Evolutionary conservation across 2,888 invertebrate genomes (phyloP).

Genomic region (Petrolisthes manimaculis): DNA sequence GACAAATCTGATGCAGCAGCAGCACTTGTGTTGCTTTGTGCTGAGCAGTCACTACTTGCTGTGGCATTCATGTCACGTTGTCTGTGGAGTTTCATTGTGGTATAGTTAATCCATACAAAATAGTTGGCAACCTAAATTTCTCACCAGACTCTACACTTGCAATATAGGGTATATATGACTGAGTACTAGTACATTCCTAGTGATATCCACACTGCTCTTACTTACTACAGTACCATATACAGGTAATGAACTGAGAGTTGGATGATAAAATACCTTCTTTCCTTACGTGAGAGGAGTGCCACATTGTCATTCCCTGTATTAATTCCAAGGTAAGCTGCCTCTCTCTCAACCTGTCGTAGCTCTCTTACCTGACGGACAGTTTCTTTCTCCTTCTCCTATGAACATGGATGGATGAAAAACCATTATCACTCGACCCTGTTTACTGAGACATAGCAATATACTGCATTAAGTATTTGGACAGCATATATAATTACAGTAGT

Average conservation of each 20-base stretch:
- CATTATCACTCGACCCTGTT: neutral
- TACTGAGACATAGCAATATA: neutral
- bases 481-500: neutral
- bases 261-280: slow-evolving; percentile 37
- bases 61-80: slow-evolving; percentile 33
- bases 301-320: slow-evolving; percentile 64
- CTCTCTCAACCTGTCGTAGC: slow-evolving; percentile 62
- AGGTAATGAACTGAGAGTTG: no score
- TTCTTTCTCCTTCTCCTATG: slow-evolving; percentile 57
- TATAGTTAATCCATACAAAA: no score
- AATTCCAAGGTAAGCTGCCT: slow-evolving; percentile 65
- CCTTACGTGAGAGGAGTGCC: slow-evolving; percentile 60
- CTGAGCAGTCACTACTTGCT: slow-evolving; percentile 39
- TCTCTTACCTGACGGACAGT: slow-evolving; percentile 52
- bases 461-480: neutral
- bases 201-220: neutral
- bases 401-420: neutral
- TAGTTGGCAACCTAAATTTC: no score
- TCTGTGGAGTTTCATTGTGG: slow-evolving; percentile 8
- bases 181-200: no score
- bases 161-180: neutral
- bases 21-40: slow-evolving; percentile 20
- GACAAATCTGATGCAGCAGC: slow-evolving; percentile 66
- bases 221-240: neutral
- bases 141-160: no score